Percentiles rank a stretch among this genome's conserved stretches.
Evolutionary conservation across 2,888 invertebrate species (phyloP).

Genomic region (Brassicogethes aeneus): DNA sequence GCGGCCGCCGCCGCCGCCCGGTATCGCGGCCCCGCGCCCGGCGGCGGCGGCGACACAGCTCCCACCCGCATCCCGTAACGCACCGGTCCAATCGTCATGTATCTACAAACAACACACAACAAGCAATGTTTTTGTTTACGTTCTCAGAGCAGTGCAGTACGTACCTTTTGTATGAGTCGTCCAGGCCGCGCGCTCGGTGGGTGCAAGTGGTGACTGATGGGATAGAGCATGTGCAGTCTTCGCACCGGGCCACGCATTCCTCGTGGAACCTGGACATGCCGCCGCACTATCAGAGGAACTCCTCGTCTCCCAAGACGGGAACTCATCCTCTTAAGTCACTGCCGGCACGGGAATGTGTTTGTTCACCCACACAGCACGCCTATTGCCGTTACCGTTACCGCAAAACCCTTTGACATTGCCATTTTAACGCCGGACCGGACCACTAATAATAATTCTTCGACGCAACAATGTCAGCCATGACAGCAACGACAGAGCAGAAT

Average conservation of each 20-base stretch:
- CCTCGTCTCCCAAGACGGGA: constrained; percentile 11
- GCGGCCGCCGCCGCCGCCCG: constrained; percentile 42
- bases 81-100: constrained; percentile 51
- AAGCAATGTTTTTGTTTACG: too few species aligned
- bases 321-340: constrained; percentile 13
- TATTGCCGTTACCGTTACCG: not conserved
- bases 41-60: constrained; percentile 43
- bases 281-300: constrained; percentile 20
- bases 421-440: constrained; percentile 12
- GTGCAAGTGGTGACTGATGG: constrained; percentile 27
- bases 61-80: constrained; percentile 62
- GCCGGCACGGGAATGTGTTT: constrained; percentile 6
- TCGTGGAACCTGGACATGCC: constrained; percentile 37
- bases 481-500: constrained; percentile 14
- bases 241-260: constrained; percentile 33
- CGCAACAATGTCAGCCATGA: constrained; percentile 8
- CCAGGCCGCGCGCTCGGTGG: constrained; percentile 23
- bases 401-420: not conserved
- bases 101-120: too few species aligned
- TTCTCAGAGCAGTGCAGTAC: too few species aligned
- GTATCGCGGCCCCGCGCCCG: constrained; percentile 44
- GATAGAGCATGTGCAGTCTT: constrained; percentile 33
- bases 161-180: constrained; percentile 31
- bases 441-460: not conserved
- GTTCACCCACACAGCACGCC: constrained; percentile 12